Base-by-base conservation (phyloP, 2,888 invertebrate species). In the Protula sp. region DNA sequence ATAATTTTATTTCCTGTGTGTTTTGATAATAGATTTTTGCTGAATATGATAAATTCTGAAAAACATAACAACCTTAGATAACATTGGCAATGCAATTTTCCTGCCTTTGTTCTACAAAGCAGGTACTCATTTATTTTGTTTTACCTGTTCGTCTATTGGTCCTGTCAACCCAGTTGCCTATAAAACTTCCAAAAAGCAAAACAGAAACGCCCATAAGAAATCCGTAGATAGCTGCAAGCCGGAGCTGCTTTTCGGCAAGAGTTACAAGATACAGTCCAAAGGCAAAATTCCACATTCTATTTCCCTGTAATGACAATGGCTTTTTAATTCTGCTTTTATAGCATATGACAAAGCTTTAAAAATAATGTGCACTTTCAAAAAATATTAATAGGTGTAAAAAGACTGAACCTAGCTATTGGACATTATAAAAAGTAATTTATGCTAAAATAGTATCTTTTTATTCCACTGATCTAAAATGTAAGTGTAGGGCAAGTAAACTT, bases 211-310 rank as follows among this genome's bases (percentile, higher is more conserved):
- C 79, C 22, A 73, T 67, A 2, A 79, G 70, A 54, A 84, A 75
- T 2, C 84, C 84, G 69, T 82, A 83, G 4, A 82, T 70, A 2
- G 84, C 84, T 0, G 83, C 80, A 30, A 84, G 75, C 51, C 75
- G 72, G 30, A 84, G 71, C 4, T 76, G 74, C 19, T 74, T 74
- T 2, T 78, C 75, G 30, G 74, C 72, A 50, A 84, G 72, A 57
- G 80, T 73, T 45, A 82, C 79, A 62, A 85, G 73, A 65, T 82
- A 84, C 45, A 85, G 68, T 4, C 83, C 84, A 3, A 82, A 81
- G 9, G 84, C 83, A 73, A 84, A 85, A 54, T 74, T 69, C 84
- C 85, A 85, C 83, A 84, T 83, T 29, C 84, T 79, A 70, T 84
- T 84, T 29, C 84, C 84, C 82, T 82, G 48, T n/a, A 38, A 38